Evolutionary conservation across 2,888 invertebrate species (phyloP).

Genomic region (Blastobasis lacticolella): DNA sequence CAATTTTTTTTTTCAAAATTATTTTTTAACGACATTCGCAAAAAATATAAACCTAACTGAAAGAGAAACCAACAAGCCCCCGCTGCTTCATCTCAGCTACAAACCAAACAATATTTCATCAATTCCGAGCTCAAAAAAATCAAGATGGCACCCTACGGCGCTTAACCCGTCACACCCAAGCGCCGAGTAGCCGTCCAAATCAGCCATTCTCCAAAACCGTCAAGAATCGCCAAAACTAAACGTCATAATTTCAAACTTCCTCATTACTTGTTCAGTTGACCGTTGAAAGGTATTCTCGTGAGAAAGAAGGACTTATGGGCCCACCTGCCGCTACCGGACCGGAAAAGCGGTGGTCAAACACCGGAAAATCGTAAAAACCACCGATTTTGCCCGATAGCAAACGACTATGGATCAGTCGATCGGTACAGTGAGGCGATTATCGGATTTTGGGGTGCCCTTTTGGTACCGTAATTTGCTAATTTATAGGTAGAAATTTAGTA

Average conservation of each 20-base stretch:
- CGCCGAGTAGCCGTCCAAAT: background rate
- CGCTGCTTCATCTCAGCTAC: no score
- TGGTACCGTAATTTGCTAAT: no score
- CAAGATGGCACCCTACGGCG: no score
- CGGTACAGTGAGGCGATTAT: constrained; percentile 16
- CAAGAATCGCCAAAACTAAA: constrained; percentile 28
- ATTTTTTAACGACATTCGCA: no score
- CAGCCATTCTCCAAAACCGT: constrained; percentile 18
- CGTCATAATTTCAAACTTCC: constrained; percentile 44
- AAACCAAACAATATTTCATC: no score
- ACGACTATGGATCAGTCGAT: constrained; percentile 47
- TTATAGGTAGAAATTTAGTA: no score
- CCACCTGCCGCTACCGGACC: constrained; percentile 63
- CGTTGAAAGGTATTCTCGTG: constrained; percentile 59
- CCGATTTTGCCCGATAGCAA: constrained; percentile 60
- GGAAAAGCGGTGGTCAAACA: constrained; percentile 64
- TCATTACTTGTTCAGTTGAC: constrained; percentile 36
- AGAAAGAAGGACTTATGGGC: constrained; percentile 48
- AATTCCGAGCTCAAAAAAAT: no score
- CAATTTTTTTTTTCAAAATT: no score
- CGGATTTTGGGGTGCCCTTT: no score
- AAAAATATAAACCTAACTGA: no score
- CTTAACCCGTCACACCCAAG: background rate
- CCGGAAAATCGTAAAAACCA: constrained; percentile 67
- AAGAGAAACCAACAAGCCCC: no score